Percentiles rank a stretch among this genome's conserved stretches.
Conservation (phyloP, 2,888 invertebrate genomes). For the Nasonia oneida region DNA sequence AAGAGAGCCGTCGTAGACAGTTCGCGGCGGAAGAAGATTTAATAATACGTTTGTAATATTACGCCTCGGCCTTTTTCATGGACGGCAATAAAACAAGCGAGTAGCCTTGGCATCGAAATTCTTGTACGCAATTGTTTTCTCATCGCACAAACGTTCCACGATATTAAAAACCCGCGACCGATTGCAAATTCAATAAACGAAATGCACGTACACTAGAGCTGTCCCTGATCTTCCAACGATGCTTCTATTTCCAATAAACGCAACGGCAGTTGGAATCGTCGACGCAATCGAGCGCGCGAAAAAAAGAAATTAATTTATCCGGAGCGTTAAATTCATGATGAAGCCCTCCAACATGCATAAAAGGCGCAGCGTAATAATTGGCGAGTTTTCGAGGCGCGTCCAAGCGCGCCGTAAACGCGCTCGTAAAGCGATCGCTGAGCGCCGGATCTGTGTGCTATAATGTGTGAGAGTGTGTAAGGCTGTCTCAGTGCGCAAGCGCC, state of each 20-base stretch:
- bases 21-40: neutral
- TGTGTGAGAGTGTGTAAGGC: neutral
- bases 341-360: neutral
- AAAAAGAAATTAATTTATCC: neutral
- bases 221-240: too few relatives aligned
- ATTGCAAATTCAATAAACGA: too few relatives aligned
- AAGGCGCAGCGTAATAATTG: neutral
- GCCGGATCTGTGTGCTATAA: neutral
- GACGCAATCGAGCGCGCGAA: neutral
- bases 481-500: neutral
- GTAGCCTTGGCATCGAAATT: too few relatives aligned
- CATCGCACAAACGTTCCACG: too few relatives aligned
- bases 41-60: constrained; percentile 13
- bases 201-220: too few relatives aligned
- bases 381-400: neutral
- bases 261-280: neutral
- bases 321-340: neutral
- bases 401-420: neutral
- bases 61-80: neutral
- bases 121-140: too few relatives aligned
- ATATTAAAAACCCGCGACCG: too few relatives aligned
- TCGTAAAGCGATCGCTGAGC: neutral
- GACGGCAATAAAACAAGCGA: neutral
- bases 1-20: neutral
- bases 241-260: neutral